Base-by-base conservation (phyloP, 2,797 vertebrate genomes). In the Telmatherina bonti region DNA sequence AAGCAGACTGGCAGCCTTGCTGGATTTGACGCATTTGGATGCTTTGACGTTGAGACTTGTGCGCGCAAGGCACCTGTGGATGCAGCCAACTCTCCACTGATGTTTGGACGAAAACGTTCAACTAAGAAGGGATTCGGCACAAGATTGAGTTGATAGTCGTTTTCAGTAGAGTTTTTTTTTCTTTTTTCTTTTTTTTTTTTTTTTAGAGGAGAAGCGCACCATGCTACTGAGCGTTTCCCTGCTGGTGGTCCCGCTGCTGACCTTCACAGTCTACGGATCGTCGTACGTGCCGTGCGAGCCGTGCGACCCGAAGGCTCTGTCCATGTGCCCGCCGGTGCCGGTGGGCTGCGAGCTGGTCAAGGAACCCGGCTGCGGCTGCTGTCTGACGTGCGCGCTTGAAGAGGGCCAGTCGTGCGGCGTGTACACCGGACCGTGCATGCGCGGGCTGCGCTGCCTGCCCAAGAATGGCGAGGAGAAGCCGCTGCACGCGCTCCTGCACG, bases 281-380 rank as follows among this genome's bases (percentile, higher is more conserved):
- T 89, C 96, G 26, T 96, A 94, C 87, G 96, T 98, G 85, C 97
- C 96, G 77, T 98, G 97, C 88, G 96, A 96, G 85, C 95, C 95
- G 64, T 98, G 97, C 91, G 97, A 98, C 61, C 93, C 94, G 79
- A 97, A 96, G 83, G 94, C 95, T 22, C 91, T 93, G 70, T 96
- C 97, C 76, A 92, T 97, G 93, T 98, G 97, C 72, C 95, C 95
- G 62, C 96, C 96, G 74, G 93, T 95, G 82, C 96, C 96, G 36
- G 78, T 94, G 84, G 94, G 94, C 84, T 98, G 97, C 58, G 94
- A 97, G 93, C 91, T 94, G 91, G 96, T 98, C 78, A 96, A 96
- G 88, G 97, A 98, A 89, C 97, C 97, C 20, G 97, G 97, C 92
- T 98, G 97, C 90, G 97, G 97, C 84, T 98, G 97, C 95, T 98